phyloP scores from a whole-genome alignment of 2,888 invertebrate genomes.

The Rhogogaster chlorosoma region DNA sequence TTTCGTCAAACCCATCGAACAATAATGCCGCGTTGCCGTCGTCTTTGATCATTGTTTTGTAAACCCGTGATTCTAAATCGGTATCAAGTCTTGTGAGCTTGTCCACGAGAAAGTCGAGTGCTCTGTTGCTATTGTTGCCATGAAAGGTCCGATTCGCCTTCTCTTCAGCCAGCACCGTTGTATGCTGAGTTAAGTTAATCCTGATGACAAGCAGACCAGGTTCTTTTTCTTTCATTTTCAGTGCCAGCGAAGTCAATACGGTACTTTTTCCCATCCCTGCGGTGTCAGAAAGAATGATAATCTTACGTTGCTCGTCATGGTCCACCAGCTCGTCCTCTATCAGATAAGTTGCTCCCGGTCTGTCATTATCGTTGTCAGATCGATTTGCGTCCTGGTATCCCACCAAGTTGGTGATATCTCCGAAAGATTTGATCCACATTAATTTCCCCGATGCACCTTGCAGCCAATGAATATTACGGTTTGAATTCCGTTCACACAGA shows the following conservation, averaged over 20 bases:
- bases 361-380: background rate
- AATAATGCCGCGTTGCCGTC: background rate
- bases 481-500: background rate
- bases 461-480: constrained; percentile 23
- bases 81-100: background rate
- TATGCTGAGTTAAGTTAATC: background rate
- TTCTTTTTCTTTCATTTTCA: background rate
- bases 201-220: background rate
- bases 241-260: background rate
- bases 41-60: background rate
- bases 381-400: background rate
- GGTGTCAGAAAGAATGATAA: background rate
- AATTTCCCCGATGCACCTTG: background rate
- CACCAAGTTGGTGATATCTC: background rate
- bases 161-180: background rate
- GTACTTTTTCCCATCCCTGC: constrained; percentile 24
- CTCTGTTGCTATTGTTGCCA: background rate
- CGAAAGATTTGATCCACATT: background rate
- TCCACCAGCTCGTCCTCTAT: background rate
- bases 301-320: background rate
- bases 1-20: background rate
- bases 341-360: background rate
- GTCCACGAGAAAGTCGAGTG: background rate
- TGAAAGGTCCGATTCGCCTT: background rate
- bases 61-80: background rate